These are phyloP conservation scores for Zapornia atra DNA, from an alignment of 2,113 vertebrate genomes.

Conservation along the genomic window DNA sequence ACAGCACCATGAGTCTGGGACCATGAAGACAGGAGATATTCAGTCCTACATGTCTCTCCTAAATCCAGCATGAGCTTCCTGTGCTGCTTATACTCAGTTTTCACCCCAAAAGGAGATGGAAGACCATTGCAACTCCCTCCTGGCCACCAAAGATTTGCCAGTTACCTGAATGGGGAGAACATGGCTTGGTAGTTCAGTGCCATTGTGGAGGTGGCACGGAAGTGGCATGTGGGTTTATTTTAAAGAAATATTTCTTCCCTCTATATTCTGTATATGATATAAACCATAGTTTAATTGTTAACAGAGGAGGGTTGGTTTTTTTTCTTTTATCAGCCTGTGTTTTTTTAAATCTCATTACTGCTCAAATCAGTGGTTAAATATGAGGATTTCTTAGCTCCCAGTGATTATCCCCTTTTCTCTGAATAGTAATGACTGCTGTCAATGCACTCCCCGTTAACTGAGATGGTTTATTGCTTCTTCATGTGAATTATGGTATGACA, in stretches of 20 bases:
- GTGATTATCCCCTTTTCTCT: neutral
- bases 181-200: neutral
- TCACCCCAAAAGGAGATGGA: neutral
- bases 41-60: fast-evolving
- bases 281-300: neutral
- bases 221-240: neutral
- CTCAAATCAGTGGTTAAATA: neutral
- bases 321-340: neutral
- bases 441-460: neutral
- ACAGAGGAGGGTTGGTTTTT: fast-evolving
- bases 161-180: neutral
- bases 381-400: neutral
- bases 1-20: neutral
- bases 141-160: neutral
- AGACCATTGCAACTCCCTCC: neutral
- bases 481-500: neutral
- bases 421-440: neutral
- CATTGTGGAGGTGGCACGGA: neutral
- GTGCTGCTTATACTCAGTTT: fast-evolving
- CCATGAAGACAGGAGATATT: neutral
- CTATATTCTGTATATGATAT: neutral
- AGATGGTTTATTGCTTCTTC: neutral
- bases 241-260: neutral
- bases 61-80: neutral
- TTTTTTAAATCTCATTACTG: neutral